Percentiles rank a stretch among this genome's conserved stretches.
phyloP scores from a whole-genome alignment of 2,888 invertebrate species.

The Dynastes tityus region DNA sequence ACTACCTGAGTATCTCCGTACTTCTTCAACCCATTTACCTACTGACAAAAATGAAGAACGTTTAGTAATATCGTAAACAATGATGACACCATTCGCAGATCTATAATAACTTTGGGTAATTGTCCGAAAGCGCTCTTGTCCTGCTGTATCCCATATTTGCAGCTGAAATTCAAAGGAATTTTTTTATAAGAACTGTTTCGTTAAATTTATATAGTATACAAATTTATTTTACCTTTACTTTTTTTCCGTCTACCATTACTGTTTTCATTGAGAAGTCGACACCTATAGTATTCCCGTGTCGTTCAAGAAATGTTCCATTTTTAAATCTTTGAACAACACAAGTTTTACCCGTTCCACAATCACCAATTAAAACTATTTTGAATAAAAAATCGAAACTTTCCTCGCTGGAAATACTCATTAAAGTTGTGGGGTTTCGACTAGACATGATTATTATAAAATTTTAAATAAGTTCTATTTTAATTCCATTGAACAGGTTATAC shows the following conservation, averaged over 20 bases:
- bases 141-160: conserved; percentile 98
- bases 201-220: background rate
- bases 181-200: background rate
- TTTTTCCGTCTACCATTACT: conserved; percentile 92
- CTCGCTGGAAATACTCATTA: conserved; percentile 82
- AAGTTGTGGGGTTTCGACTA: conserved; percentile 82
- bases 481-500: conserved; percentile 44
- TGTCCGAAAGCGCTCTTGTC: conserved; percentile 96
- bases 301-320: conserved; percentile 95
- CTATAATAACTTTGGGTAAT: conserved; percentile 98
- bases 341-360: conserved; percentile 93
- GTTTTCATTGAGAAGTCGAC: conserved; percentile 99
- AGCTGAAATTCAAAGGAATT: conserved; percentile 72
- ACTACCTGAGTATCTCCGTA: conserved; percentile 93
- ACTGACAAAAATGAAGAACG: conserved; percentile 92
- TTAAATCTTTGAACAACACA: conserved; percentile 97
- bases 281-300: conserved; percentile 97
- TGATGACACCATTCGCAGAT: conserved; percentile 96
- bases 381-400: conserved; percentile 95
- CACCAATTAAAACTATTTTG: conserved; percentile 95
- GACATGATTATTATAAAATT: conserved; percentile 72
- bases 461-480: conserved; percentile 3
- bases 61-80: conserved; percentile 98
- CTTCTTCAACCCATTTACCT: conserved; percentile 97
- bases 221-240: conserved; percentile 84